Base-by-base conservation (phyloP, 1,140 invertebrate species). In the Chlorops oryzae region DNA sequence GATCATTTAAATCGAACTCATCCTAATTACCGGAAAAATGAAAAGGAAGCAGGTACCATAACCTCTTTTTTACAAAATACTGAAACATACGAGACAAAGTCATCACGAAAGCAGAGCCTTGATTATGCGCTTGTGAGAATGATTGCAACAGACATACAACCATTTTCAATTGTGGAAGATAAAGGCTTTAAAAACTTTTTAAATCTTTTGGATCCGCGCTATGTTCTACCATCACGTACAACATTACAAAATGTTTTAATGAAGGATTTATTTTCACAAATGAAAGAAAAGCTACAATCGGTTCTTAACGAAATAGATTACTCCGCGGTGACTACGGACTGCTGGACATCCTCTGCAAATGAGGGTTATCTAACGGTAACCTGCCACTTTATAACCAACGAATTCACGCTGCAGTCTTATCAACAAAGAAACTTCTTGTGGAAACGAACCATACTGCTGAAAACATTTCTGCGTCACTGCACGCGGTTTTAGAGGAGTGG, bases 361-460 rank as follows among this genome's bases (percentile, higher is more conserved):
- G 34, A 39, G 7, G 39, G 38, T 17, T 49, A 49, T n/a, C 20
- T 49, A 13, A 49, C 47, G 9, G 35, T 48, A 15, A 48, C 47
- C 12, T 50, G 48, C 25, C 48, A 50, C 35, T 43, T 42, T 17
- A 43, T 50, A 12, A 42, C 12, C n/a, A 12, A 27, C 5, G 28
- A 50, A 24, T 45, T 44, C 38, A 13, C 27, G 17, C n/a, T 51
- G 21, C 23, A n/a, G 49, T 44, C 17, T 51, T 51, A 17, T 51
- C 49, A 21, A 51, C 49, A 18, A 22, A 20, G 21, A 20, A 17
- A 20, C 41, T 51, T n/a, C 15, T 45, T 12, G 20, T 15, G 5
- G 22, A 27, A 21, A 51, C 49, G 13, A 51, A 45, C n/a, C 49
- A 45, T n/a, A n/a, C n/a, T n/a, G n/a, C n/a, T n/a, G n/a, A 47